Percentiles rank a stretch among this genome's conserved stretches.
Conservation (phyloP, 2,113 vertebrate genomes). For the Gymnocephalus cernua region DNA sequence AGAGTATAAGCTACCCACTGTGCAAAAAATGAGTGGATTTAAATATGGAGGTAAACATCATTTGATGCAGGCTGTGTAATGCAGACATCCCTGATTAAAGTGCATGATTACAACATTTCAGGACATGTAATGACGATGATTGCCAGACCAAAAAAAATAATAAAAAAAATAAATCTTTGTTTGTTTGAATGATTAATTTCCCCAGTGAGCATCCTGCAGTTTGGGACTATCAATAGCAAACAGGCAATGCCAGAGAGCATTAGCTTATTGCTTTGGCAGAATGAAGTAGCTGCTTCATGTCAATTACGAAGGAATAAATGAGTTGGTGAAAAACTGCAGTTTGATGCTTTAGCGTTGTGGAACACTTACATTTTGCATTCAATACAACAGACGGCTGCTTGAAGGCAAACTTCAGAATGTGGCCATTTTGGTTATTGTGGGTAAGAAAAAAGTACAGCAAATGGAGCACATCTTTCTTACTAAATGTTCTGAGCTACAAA, state of each 20-base stretch:
- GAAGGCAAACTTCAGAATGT: slow-evolving; percentile 2
- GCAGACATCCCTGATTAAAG: background rate
- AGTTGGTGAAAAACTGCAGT: slow-evolving; percentile 56
- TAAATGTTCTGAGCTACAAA: slow-evolving; percentile 4
- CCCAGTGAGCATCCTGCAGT: slow-evolving; percentile 40
- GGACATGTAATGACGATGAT: background rate
- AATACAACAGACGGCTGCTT: slow-evolving; percentile 37
- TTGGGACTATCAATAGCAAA: slow-evolving; percentile 62
- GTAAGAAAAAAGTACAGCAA: background rate
- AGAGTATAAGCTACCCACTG: background rate
- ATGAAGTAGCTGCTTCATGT: slow-evolving; percentile 55
- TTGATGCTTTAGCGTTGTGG: slow-evolving; percentile 43
- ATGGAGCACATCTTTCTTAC: background rate
- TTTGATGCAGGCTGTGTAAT: background rate
- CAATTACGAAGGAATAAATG: slow-evolving; percentile 60
- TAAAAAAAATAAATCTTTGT: background rate
- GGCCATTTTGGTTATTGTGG: background rate
- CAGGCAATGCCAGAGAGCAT: slow-evolving; percentile 60
- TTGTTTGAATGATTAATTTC: slow-evolving; percentile 54
- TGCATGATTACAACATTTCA: background rate
- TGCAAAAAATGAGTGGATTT: background rate
- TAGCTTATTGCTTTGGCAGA: slow-evolving; percentile 77
- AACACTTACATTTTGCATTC: slow-evolving; percentile 46
- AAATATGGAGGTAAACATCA: background rate
- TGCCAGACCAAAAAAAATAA: slow-evolving; percentile 5